phyloP scores from a whole-genome alignment of 1,140 invertebrate species.

The Drosophila subobscura region DNA sequence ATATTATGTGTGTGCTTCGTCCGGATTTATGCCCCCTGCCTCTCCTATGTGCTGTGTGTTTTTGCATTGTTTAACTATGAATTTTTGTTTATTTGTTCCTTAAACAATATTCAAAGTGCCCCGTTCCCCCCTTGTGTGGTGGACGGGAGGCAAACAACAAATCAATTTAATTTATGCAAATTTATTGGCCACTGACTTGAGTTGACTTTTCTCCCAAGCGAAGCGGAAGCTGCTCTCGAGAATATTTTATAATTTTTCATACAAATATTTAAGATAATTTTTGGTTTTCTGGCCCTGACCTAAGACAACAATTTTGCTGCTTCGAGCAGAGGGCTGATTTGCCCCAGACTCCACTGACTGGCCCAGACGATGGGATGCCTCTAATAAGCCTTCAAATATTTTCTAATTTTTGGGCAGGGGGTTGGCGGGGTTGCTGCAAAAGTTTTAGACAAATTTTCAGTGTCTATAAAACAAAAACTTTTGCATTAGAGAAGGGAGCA shows the following conservation, averaged over 20 bases:
- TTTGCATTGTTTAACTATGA: slow-evolving; percentile 66
- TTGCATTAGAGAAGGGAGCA: slow-evolving; percentile 46
- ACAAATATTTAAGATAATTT: slow-evolving; percentile 40
- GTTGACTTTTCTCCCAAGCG: slow-evolving; percentile 23
- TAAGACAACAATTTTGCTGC: too few species aligned
- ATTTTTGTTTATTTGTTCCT: slow-evolving; percentile 66
- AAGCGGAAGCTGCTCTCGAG: slow-evolving; percentile 40
- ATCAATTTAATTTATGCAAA: slow-evolving; percentile 78
- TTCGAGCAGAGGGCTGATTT: too few species aligned
- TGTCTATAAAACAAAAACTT: slow-evolving; percentile 57
- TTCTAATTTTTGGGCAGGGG: slow-evolving; percentile 36
- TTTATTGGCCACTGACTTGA: slow-evolving; percentile 52
- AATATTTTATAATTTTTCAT: slow-evolving; percentile 36
- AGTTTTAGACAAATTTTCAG: slow-evolving; percentile 51
- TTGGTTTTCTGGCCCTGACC: neutral
- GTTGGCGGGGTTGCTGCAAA: neutral
- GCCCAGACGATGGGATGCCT: slow-evolving; percentile 20
- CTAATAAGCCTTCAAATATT: slow-evolving; percentile 51
- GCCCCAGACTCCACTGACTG: neutral
- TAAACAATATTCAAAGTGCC: slow-evolving; percentile 23
- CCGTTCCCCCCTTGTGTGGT: too few species aligned
- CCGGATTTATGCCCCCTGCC: too few species aligned
- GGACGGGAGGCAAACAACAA: slow-evolving; percentile 48
- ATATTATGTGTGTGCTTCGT: slow-evolving; percentile 39
- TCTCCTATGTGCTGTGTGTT: slow-evolving; percentile 19